Percentiles rank a stretch among this genome's conserved stretches.
phyloP scores from a whole-genome alignment of 2,113 vertebrate species.

The Macrotus californicus region DNA sequence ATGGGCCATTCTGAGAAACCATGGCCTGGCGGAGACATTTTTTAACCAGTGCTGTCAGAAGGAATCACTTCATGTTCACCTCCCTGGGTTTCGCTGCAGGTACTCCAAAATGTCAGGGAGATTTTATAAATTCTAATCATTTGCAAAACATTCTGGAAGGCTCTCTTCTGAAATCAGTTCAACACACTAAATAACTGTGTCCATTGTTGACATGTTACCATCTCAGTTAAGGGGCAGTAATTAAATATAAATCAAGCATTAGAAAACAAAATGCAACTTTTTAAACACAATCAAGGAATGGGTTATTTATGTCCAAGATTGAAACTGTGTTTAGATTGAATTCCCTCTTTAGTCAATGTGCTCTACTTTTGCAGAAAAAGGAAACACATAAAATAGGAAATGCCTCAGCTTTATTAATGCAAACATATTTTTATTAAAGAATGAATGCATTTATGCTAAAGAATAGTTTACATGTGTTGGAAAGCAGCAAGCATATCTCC shows the following conservation, averaged over 20 bases:
- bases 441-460: slow-evolving; percentile 79
- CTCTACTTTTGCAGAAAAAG: neutral
- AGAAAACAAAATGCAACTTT: neutral
- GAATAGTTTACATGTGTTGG: slow-evolving; percentile 80
- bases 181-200: neutral
- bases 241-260: neutral
- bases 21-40: neutral
- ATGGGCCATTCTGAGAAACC: neutral
- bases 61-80: neutral
- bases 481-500: slow-evolving; percentile 81
- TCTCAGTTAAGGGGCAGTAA: neutral
- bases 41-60: neutral
- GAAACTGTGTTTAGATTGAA: neutral
- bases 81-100: neutral
- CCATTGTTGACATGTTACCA: neutral
- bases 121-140: neutral
- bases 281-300: neutral
- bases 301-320: neutral
- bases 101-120: neutral
- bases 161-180: neutral
- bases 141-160: neutral
- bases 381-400: slow-evolving; percentile 53
- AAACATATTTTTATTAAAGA: slow-evolving; percentile 83
- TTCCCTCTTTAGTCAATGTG: neutral
- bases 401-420: slow-evolving; percentile 67